These are phyloP conservation scores for Ecdyonurus torrentis DNA, from an alignment of 2,888 invertebrate species.

Conservation along the genomic window DNA sequence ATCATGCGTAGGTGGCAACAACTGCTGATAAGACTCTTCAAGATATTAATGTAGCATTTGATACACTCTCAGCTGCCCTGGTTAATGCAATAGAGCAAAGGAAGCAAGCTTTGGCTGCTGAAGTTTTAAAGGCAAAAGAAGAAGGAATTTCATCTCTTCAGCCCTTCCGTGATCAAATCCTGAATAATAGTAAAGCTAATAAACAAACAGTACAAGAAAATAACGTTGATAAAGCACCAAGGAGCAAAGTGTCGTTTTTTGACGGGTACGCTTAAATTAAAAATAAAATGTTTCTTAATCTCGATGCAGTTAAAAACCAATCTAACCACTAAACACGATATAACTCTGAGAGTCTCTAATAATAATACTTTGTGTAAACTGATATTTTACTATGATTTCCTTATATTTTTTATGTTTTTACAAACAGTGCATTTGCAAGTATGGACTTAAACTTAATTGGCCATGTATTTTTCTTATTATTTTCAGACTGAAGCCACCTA, in stretches of 20 bases:
- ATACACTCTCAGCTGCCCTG: neutral
- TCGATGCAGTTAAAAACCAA: neutral
- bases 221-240: no score
- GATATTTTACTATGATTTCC: neutral
- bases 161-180: neutral
- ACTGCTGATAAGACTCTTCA: neutral
- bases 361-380: neutral
- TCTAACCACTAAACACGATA: neutral
- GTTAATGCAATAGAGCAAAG: neutral
- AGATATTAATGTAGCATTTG: neutral
- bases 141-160: neutral
- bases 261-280: no score
- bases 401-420: neutral
- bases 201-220: neutral
- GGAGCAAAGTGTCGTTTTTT: no score
- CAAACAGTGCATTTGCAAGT: no score
- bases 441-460: no score
- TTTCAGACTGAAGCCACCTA: conserved; percentile 26
- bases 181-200: neutral
- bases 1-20: neutral
- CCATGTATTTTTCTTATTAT: no score
- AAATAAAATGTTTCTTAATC: no score
- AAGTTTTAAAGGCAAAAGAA: neutral
- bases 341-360: neutral
- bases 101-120: neutral